Percentiles rank a stretch among this genome's conserved stretches.
Conservation (phyloP, 2,888 invertebrate genomes). For the Geophilus truncorum region DNA sequence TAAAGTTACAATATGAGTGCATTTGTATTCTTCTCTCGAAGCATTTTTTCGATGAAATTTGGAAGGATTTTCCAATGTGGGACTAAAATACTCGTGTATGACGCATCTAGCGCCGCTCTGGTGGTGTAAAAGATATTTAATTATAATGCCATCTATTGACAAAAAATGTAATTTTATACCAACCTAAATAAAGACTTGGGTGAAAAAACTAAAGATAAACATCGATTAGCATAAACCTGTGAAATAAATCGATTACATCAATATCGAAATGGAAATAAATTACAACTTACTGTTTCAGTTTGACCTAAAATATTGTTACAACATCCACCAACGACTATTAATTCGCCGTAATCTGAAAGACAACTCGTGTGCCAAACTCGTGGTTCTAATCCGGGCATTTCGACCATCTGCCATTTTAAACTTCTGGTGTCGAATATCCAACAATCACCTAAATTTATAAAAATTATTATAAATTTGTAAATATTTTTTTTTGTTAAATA, state of each 20-base stretch:
- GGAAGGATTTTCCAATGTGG: not conserved
- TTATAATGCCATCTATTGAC: too few relatives aligned
- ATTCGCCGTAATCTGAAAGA: slow-evolving; percentile 42
- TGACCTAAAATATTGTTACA: slow-evolving; percentile 44
- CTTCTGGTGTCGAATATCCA: slow-evolving; percentile 44
- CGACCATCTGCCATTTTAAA: slow-evolving; percentile 44
- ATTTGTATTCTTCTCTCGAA: not conserved
- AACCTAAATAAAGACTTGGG: slow-evolving; percentile 43
- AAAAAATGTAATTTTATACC: too few relatives aligned
- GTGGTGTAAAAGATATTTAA: too few relatives aligned
- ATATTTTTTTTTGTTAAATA: not conserved
- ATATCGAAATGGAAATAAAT: not conserved
- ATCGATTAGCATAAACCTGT: slow-evolving; percentile 41
- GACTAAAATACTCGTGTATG: not conserved
- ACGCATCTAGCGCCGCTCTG: too few relatives aligned
- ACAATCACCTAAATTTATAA: slow-evolving; percentile 44
- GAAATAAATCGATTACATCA: slow-evolving; percentile 34
- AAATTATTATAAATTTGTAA: not conserved
- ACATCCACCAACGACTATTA: slow-evolving; percentile 48
- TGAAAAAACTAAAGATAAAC: slow-evolving; percentile 41
- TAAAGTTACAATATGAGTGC: not conserved
- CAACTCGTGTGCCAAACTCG: slow-evolving; percentile 49
- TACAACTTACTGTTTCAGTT: slow-evolving; percentile 31
- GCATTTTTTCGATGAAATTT: not conserved
- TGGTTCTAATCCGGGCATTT: slow-evolving; percentile 41